Conservation (phyloP, 1,140 invertebrate genomes). For the Tetranychus cinnabarinus region DNA sequence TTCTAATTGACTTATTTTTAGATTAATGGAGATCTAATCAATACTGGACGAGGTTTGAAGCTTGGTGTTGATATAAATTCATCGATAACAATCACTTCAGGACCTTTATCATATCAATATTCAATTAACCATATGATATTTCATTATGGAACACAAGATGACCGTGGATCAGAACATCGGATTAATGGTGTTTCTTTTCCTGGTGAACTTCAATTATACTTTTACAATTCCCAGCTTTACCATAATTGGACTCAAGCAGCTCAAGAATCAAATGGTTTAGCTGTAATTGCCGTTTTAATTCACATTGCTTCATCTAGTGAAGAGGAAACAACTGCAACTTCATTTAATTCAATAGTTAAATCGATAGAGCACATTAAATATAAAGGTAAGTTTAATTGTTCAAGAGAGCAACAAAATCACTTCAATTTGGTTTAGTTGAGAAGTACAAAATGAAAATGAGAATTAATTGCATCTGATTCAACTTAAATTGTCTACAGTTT, state of each 20-base stretch:
- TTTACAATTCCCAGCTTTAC: constrained; percentile 88
- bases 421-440: no score
- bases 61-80: constrained; percentile 13
- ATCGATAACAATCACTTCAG: constrained; percentile 63
- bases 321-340: no score
- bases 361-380: constrained; percentile 1
- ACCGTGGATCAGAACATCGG: constrained; percentile 70
- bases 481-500: no score
- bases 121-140: constrained; percentile 72
- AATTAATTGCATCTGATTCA: no score
- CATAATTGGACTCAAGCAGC: constrained; percentile 79
- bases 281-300: constrained; percentile 75
- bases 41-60: constrained; percentile 44
- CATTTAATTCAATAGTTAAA: constrained; percentile 3
- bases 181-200: constrained; percentile 80
- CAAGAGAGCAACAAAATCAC: no score
- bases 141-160: constrained; percentile 67
- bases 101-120: constrained; percentile 78
- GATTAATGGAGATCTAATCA: constrained; percentile 60
- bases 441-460: no score
- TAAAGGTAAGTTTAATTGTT: background rate
- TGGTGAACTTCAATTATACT: constrained; percentile 81
- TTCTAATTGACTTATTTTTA: constrained; percentile 16
- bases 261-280: constrained; percentile 59
- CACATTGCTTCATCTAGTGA: constrained; percentile 25